Percentiles rank a stretch among this genome's conserved stretches.
These are phyloP conservation scores for Haemorhous mexicanus DNA, from an alignment of 2,113 vertebrate genomes.

Conservation along the genomic window DNA sequence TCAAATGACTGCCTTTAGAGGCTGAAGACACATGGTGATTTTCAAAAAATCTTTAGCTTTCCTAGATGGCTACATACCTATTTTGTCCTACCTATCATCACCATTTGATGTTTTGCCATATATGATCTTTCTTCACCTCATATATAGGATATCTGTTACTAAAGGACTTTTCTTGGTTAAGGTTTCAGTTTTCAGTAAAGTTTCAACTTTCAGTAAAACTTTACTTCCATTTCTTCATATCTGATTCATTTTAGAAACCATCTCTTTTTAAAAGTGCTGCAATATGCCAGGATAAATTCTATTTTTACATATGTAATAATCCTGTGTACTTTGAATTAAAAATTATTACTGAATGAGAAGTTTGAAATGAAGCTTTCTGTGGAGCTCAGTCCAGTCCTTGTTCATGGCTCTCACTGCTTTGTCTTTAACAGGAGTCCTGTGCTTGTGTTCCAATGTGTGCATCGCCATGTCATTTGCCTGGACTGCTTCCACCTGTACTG, in stretches of 20 bases:
- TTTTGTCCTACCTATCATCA: not conserved
- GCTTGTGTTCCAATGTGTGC: constrained; percentile 83
- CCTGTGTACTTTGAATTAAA: not conserved
- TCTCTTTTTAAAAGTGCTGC: not conserved
- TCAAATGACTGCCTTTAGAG: not conserved
- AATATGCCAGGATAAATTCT: not conserved
- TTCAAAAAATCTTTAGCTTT: not conserved
- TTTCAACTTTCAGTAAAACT: not conserved
- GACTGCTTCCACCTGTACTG: constrained; percentile 90
- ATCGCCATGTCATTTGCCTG: constrained; percentile 89
- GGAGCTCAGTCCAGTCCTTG: not conserved
- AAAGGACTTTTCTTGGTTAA: not conserved
- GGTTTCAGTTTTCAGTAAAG: not conserved
- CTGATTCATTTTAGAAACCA: not conserved
- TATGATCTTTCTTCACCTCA: not conserved
- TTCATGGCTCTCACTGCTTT: not conserved
- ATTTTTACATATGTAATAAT: accelerated
- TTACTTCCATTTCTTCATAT: not conserved
- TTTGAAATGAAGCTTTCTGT: not conserved
- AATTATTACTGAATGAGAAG: not conserved
- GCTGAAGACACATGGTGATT: not conserved
- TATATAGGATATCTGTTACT: not conserved
- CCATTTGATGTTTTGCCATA: not conserved
- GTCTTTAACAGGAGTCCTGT: constrained; percentile 79
- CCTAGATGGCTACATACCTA: not conserved